Evolutionary conservation across 2,888 invertebrate genomes (phyloP), one percentile per base, ranked within the genome.

Genomic region (Pseudococcus longispinus): DNA sequence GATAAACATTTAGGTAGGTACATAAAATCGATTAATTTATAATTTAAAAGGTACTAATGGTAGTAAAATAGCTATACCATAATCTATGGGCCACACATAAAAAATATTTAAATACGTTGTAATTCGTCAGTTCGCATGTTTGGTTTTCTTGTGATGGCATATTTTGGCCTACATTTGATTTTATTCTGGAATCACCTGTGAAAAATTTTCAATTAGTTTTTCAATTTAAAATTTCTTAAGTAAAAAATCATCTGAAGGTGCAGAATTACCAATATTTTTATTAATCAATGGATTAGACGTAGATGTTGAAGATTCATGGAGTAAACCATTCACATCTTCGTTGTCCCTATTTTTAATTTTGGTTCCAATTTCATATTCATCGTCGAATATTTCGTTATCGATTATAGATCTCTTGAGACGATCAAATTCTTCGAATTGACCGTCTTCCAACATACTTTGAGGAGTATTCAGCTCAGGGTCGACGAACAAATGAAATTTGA

Each of bases 351-450:
- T 70, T 18, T 29, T 70, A 9, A 32, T 8, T 70, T 70, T 70
- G 29, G 18, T 13, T 70, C 18, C 70, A 3, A 18, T 23, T 60
- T 60, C 70, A 18, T 70, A 29, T 18, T 70, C 29, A 4, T 42
- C 77, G 77, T 80, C 77, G 11, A 80, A 80, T 42, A 80, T 80
- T 80, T 80, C 77, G 13, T 80, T 80, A 80, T 80, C 23, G n/a
- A 0, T 80, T 0, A 80, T 0, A 11, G 77, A 80, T 80, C 77
- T 37, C 42, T 42, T 80, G 23, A 26, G 37, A 80, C 77, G 77
- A 20, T 42, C 42, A 11, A 80, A 8, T 2, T 80, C 37, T 20
- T 37, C 29, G 18, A 20, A 60, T 2, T 60, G 15, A 5, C 2
- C 4, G 18, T 29, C 29, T 29, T 70, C 18, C 11, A 29, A 20